These are phyloP conservation scores for Kryptopterus vitreolus DNA, from an alignment of 2,797 vertebrate genomes.

Conservation along the genomic window DNA sequence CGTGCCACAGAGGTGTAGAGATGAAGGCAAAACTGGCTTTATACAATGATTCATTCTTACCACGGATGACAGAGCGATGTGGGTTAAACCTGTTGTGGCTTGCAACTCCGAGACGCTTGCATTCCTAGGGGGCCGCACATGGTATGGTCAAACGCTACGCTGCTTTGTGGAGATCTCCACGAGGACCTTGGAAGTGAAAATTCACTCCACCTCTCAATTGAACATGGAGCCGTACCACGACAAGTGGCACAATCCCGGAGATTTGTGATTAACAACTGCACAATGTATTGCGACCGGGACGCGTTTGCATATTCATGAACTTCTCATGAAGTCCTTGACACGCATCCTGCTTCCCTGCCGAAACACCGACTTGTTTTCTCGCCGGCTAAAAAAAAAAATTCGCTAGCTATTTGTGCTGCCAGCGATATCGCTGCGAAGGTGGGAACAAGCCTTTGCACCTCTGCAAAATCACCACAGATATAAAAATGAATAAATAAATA, in stretches of 20 bases:
- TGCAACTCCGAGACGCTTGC: constrained; percentile 25
- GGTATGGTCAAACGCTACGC: constrained; percentile 28
- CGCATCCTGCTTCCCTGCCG: constrained; percentile 8
- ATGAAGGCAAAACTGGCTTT: constrained; percentile 37
- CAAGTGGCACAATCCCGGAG: neutral
- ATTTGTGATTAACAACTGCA: neutral
- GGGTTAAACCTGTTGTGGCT: constrained; percentile 45
- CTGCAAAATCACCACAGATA: neutral
- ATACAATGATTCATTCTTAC: constrained; percentile 43
- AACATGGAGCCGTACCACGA: neutral
- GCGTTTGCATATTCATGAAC: constrained; percentile 21
- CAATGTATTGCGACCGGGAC: neutral
- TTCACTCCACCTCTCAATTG: neutral
- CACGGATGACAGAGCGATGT: constrained; percentile 44
- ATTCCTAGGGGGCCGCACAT: constrained; percentile 42
- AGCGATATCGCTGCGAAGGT: constrained; percentile 1
- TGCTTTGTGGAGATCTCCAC: constrained; percentile 9
- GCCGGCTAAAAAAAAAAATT: constrained; percentile 23
- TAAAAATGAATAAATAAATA: too few relatives aligned
- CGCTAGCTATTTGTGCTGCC: neutral
- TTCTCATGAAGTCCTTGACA: neutral
- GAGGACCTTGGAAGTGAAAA: neutral
- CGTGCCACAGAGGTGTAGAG: constrained; percentile 18
- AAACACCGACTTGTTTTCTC: constrained; percentile 12
- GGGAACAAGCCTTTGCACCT: constrained; percentile 21